A percentile compares a stretch with the other conserved stretches of the same genome.
Evolutionary conservation across 2,797 vertebrate genomes (phyloP).

Genomic region (Heteromormyrus szaboi): DNA sequence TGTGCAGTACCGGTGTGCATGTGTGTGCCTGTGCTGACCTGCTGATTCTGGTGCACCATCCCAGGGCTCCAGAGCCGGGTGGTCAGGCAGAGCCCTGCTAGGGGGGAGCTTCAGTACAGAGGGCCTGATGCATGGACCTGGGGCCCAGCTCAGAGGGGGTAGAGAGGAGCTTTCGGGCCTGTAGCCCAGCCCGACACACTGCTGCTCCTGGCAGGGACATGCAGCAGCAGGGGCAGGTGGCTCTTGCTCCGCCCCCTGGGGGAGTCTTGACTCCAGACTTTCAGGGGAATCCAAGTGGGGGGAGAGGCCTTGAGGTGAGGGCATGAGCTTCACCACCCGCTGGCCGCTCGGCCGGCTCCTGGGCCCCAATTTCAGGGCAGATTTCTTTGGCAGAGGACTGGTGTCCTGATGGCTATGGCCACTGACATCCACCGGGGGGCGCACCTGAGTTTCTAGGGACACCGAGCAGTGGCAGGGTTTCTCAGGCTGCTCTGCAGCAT

Average conservation of each 20-base stretch:
- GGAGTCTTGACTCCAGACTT: conserved; percentile 2
- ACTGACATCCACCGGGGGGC: conserved; percentile 14
- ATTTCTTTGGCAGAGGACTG: conserved; percentile 27
- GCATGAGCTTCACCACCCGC: conserved; percentile 22
- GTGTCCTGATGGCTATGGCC: background rate
- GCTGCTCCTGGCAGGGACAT: conserved; percentile 18
- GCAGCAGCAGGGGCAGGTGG: background rate
- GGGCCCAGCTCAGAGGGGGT: conserved; percentile 40
- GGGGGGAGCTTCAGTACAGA: background rate
- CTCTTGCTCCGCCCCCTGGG: conserved; percentile 13
- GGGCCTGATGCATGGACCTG: conserved; percentile 19
- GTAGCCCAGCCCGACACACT: background rate
- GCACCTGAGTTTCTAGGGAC: background rate
- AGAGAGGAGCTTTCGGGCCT: conserved; percentile 22
- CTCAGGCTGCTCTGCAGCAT: conserved; percentile 27
- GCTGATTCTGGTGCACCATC: background rate
- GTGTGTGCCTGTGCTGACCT: conserved; percentile 17
- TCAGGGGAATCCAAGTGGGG: conserved; percentile 22
- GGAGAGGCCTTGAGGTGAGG: conserved; percentile 31
- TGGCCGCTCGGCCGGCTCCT: conserved; percentile 27
- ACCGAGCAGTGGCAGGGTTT: conserved; percentile 7
- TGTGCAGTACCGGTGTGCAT: background rate
- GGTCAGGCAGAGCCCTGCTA: background rate
- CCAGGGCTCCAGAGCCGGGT: background rate
- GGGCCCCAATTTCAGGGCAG: conserved; percentile 27